phyloP scores from a whole-genome alignment of 1,140 invertebrate genomes.

The Zaprionus nigranus region DNA sequence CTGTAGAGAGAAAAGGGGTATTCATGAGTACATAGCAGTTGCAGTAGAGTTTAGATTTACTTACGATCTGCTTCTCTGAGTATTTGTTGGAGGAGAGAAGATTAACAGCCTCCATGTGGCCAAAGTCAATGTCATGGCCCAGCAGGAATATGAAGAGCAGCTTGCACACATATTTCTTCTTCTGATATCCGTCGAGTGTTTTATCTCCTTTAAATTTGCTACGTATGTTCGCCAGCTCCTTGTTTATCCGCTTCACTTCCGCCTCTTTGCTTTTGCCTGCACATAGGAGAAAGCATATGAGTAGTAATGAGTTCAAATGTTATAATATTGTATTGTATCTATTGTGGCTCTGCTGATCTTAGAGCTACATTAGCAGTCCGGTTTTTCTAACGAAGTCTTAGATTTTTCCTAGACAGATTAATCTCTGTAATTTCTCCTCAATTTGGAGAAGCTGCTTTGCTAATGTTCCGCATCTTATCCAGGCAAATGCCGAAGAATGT shows the following conservation, averaged over 20 bases:
- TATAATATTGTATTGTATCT: too few species aligned
- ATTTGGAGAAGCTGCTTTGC: too few species aligned
- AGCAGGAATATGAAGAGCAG: slow-evolving; percentile 99
- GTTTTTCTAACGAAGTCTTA: too few species aligned
- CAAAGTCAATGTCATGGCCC: slow-evolving; percentile 99
- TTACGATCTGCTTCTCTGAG: slow-evolving; percentile 99
- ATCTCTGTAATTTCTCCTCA: too few species aligned
- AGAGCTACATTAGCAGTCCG: too few species aligned
- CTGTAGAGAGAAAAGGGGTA: slow-evolving; percentile 86
- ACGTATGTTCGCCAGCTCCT: slow-evolving; percentile 99
- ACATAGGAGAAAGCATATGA: too few species aligned
- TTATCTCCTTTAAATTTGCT: slow-evolving; percentile 99
- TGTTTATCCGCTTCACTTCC: slow-evolving; percentile 99
- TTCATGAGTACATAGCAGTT: neutral
- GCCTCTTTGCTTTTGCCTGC: slow-evolving; percentile 99
- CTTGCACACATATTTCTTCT: slow-evolving; percentile 99
- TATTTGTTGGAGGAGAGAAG: slow-evolving; percentile 99
- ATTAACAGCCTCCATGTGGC: slow-evolving; percentile 99
- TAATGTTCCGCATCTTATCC: too few species aligned
- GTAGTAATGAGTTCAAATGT: too few species aligned
- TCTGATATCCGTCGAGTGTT: slow-evolving; percentile 99
- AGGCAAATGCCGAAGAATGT: too few species aligned
- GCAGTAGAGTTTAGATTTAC: slow-evolving; percentile 75
- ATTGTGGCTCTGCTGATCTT: too few species aligned
- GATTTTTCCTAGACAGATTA: too few species aligned